phyloP scores from a whole-genome alignment of 2,888 invertebrate species.

The Rhimphoctona megacephalus region DNA sequence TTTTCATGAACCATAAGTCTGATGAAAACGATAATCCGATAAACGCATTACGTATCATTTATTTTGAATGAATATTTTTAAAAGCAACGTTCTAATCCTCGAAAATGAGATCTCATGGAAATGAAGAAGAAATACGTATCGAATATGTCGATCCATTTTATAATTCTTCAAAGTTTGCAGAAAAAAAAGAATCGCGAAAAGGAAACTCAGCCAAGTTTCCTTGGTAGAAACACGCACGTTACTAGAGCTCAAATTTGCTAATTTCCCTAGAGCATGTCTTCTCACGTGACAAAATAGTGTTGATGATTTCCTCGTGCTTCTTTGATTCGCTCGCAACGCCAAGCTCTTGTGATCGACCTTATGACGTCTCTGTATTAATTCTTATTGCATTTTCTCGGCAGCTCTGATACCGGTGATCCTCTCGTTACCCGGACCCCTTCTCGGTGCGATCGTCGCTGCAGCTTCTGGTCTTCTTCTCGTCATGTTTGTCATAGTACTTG shows the following conservation, averaged over 20 bases:
- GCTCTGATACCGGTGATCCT: slow-evolving; percentile 82
- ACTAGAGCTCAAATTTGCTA: slow-evolving; percentile 1
- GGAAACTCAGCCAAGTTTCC: not conserved
- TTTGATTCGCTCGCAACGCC: not conserved
- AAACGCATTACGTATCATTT: not conserved
- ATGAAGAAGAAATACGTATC: not conserved
- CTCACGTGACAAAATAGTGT: not conserved
- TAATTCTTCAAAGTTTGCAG: not conserved
- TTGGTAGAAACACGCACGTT: not conserved
- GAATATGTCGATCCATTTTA: not conserved
- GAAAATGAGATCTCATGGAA: not conserved
- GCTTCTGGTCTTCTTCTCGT: slow-evolving; percentile 82
- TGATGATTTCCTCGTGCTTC: slow-evolving; percentile 17
- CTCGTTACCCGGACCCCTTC: slow-evolving; percentile 81
- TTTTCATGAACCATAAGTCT: not conserved
- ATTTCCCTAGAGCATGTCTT: not conserved
- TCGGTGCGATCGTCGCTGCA: slow-evolving; percentile 82
- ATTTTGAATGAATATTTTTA: not conserved
- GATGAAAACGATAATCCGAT: not conserved
- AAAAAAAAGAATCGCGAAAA: not conserved
- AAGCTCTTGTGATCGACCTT: not conserved
- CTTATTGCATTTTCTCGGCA: slow-evolving; percentile 69
- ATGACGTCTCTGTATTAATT: not conserved
- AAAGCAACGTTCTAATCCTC: not conserved
- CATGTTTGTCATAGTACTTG: slow-evolving; percentile 81